Evolutionary conservation across 2,113 vertebrate genomes (phyloP), one percentile per base, ranked within the genome.

Genomic region (Morone chrysops): DNA sequence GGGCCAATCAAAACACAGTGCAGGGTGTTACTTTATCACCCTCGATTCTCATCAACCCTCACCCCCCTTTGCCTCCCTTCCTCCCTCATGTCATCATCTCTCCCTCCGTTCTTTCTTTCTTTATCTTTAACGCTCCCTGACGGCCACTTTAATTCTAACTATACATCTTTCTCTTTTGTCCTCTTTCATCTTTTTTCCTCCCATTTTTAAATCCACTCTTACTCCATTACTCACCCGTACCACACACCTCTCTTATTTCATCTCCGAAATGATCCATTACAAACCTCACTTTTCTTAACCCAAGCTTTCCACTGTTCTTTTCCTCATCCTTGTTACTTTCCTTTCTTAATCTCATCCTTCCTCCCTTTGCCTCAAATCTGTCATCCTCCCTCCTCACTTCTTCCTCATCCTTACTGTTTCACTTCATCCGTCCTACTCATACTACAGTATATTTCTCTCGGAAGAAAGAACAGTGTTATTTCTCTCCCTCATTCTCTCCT

Each of bases 21-120:
- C 12, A 78, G 66, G 41, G 56, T 83, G 78, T 91, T 84, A 88
- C 86, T 84, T 90, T 89, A 91, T 87, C 90, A 80, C 66, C 78
- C 50, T 77, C 4, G 61, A 72, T 76, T 31, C 86, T 81, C 78
- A 57, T 89, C 87, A 81, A 54, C 70, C 40, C 74, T 76, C 62
- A 25, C 43, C n/a, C 70, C 63, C 78, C 48, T n/a, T 54, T 17
- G 51, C 36, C 40, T 75, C 68, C 66, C 43, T 43, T 68, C 17
- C 2, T 75, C 68, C 74, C 71, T 78, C 72, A 83, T 85, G 82
- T 86, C 78, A 81, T 83, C 79, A 86, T 84, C 43, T 63, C 67
- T 62, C 60, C 53, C 60, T 63, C 67, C 12, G 8, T 5, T 75
- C 25, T 70, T 56, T 50, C 67, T 59, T 17, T 59, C 20, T n/a